A percentile compares a stretch with the other conserved stretches of the same genome.
These are phyloP conservation scores for Pogonocichla stellata DNA, from an alignment of 2,113 vertebrate species.

Conservation along the genomic window DNA sequence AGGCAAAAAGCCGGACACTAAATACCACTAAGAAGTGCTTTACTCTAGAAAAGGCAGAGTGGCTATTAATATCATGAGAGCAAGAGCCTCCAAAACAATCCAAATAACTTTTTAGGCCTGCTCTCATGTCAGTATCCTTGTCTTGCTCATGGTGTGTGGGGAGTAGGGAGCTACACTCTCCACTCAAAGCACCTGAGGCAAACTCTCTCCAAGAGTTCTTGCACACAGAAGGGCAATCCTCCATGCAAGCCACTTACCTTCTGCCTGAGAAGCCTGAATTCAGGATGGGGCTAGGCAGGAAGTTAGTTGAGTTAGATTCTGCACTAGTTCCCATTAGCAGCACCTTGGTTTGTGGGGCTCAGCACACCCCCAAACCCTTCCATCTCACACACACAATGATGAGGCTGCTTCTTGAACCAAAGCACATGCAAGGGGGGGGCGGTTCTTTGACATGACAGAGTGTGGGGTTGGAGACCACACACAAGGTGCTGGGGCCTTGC, in stretches of 20 bases:
- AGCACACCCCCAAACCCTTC: neutral
- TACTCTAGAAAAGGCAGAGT: neutral
- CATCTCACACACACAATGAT: neutral
- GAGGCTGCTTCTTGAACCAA: conserved; percentile 17
- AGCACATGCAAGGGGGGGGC: neutral
- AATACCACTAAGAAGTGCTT: neutral
- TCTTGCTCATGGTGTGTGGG: neutral
- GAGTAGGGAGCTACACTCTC: neutral
- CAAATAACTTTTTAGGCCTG: neutral
- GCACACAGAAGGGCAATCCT: conserved; percentile 1
- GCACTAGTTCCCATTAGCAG: neutral
- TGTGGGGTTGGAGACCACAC: neutral
- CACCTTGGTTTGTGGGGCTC: neutral
- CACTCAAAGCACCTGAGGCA: neutral
- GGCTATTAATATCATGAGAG: neutral
- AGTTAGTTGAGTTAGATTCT: conserved; percentile 57
- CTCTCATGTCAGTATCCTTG: neutral
- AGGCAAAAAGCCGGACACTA: neutral
- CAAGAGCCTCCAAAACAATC: neutral
- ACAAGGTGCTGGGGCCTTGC: neutral
- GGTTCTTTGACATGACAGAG: neutral
- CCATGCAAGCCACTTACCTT: conserved; percentile 66
- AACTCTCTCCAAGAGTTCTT: neutral
- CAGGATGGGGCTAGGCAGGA: neutral
- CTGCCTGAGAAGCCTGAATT: neutral